Base-by-base conservation (phyloP, 2,888 invertebrate genomes). In the Ceratothoa steindachneri region DNA sequence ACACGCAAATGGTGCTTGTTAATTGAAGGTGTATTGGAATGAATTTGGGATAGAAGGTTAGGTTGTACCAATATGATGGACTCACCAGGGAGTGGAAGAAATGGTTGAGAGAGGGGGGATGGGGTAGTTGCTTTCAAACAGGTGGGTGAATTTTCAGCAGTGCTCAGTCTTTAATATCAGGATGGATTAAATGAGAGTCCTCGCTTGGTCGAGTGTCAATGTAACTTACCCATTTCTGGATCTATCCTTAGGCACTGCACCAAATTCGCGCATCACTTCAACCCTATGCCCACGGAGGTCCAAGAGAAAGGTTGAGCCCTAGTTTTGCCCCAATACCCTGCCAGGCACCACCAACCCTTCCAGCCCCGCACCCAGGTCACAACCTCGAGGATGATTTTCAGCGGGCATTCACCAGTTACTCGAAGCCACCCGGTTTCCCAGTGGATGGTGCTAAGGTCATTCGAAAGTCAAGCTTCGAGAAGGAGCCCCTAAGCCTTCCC, bases 271-370 rank as follows among this genome's bases (percentile, higher is more conserved):
- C 76, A n/a, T 79, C 79, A 12, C 67, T 79, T 51, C 76, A 74
- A 55, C 79, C 79, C 12, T 79, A 74, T 76, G 79, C 79, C 65
- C 73, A 75, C 51, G 73, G 74, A 55, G 73, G 75, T 9, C 78
- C 78, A 51, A 73, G 78, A 75, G 78, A 78, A 74, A 73, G 78
- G 31, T 75, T 78, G 30, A 78, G 78, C 60, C 78, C 78, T 67
- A 68, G 71, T 52, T 70, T 70, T 29, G 27, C 22, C 27, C n/a
- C 60, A 22, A 24, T 60, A 22, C 22, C 60, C 12, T 60, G 60
- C 24, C 60, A 60, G 60, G n/a, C 60, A n/a, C n/a, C 60, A 22
- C 22, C 24, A 22, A 24, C 60, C 12, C 24, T n/a, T 24, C 60
- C n/a, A 24, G n/a, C 60, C 12, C 22, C 60, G 12, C 27, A 60